Percentiles rank a stretch among this genome's conserved stretches.
These are phyloP conservation scores for Choloepus hoffmanni DNA, from an alignment of 2,113 vertebrate genomes.

Conservation along the genomic window DNA sequence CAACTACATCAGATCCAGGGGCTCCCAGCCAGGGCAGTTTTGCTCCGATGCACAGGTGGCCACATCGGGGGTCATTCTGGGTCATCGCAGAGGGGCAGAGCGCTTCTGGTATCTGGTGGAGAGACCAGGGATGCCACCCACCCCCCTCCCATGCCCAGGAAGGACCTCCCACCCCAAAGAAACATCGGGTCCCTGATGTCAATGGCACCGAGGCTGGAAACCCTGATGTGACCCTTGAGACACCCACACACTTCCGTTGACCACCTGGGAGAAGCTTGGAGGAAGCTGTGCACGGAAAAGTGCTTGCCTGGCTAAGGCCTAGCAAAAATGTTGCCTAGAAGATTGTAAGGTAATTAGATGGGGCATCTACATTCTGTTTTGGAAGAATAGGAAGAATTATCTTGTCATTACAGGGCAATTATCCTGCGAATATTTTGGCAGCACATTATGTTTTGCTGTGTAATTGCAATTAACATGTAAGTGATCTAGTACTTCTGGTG, in stretches of 20 bases:
- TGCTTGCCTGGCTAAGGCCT: not conserved
- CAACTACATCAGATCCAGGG: not conserved
- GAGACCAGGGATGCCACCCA: not conserved
- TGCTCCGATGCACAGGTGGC: not conserved
- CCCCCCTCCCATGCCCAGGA: no score
- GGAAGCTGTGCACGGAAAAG: not conserved
- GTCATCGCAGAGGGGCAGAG: not conserved
- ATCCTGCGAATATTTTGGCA: slow-evolving; percentile 72
- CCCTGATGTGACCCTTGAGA: accelerated
- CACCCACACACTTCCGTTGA: accelerated
- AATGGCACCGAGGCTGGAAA: accelerated
- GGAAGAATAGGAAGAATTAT: slow-evolving; percentile 71
- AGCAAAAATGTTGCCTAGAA: not conserved
- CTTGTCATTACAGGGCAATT: slow-evolving; percentile 67
- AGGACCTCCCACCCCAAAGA: accelerated
- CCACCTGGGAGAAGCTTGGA: accelerated
- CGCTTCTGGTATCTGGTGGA: accelerated
- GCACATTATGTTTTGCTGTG: slow-evolving; percentile 50
- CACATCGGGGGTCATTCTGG: not conserved
- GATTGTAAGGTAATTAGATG: slow-evolving; percentile 19
- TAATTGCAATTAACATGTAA: slow-evolving; percentile 68
- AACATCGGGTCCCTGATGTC: accelerated
- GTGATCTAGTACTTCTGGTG: slow-evolving; percentile 57
- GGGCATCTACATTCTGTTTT: slow-evolving; percentile 48
- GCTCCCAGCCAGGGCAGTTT: accelerated